Percentiles rank a stretch among this genome's conserved stretches.
Evolutionary conservation across 1,140 invertebrate genomes (phyloP).

Genomic region (Phortica variegata): DNA sequence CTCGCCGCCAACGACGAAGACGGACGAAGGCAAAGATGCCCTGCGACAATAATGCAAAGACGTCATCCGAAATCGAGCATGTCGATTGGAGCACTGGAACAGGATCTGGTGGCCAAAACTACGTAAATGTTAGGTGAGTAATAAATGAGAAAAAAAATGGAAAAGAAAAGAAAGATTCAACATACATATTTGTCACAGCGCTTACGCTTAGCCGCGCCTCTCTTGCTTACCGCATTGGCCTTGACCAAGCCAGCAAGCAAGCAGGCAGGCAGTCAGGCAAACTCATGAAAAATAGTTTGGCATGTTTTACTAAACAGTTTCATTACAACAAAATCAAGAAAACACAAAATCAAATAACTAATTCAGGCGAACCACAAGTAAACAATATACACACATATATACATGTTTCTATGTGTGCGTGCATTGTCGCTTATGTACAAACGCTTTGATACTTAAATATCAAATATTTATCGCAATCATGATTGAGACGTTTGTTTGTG

Average conservation of each 20-base stretch:
- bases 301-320: slow-evolving; percentile 10
- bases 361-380: slow-evolving; percentile 22
- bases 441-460: too few species aligned
- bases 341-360: slow-evolving; percentile 22
- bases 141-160: neutral
- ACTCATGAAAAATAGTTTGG: slow-evolving; percentile 16
- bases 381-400: slow-evolving; percentile 1
- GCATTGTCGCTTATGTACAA: too few species aligned
- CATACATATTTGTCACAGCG: neutral
- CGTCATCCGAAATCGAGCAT: slow-evolving; percentile 52
- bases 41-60: slow-evolving; percentile 46
- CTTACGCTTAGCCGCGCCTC: slow-evolving; percentile 3
- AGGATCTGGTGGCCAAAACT: slow-evolving; percentile 46
- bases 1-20: neutral
- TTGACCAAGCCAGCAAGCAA: slow-evolving; percentile 27
- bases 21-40: slow-evolving; percentile 32
- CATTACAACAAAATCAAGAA: slow-evolving; percentile 1
- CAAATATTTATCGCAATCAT: too few species aligned
- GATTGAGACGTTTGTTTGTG: too few species aligned
- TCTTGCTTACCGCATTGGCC: slow-evolving; percentile 16
- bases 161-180: neutral
- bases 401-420: too few species aligned
- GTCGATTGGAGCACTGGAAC: slow-evolving; percentile 50
- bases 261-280: too few species aligned
- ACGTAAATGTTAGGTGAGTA: slow-evolving; percentile 52